Evolutionary conservation across 2,113 vertebrate species (phyloP).

Genomic region (Chloroceryle aenea): DNA sequence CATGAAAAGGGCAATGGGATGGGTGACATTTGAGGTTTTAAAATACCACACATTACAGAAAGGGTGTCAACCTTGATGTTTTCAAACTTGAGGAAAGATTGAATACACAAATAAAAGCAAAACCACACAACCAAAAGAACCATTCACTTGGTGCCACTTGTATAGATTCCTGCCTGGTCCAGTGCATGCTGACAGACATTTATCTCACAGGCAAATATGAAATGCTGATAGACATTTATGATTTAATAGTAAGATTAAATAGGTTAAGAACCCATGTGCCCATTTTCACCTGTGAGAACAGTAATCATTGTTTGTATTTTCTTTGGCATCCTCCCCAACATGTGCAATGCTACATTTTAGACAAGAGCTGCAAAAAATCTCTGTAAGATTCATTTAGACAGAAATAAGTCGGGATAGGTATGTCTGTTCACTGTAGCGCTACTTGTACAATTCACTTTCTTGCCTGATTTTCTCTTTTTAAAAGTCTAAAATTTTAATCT

Average conservation of each 20-base stretch:
- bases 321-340: background rate
- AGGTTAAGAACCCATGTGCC: background rate
- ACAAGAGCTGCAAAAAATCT: background rate
- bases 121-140: background rate
- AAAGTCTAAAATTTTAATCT: background rate
- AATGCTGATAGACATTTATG: background rate
- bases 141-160: background rate
- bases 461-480: background rate
- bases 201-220: background rate
- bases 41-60: background rate
- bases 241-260: background rate
- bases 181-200: background rate
- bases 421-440: background rate
- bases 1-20: background rate
- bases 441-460: background rate
- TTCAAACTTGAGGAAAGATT: background rate
- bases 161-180: background rate
- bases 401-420: background rate
- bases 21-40: background rate
- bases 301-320: background rate
- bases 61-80: background rate
- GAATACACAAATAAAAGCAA: background rate
- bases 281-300: background rate
- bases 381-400: background rate
- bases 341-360: background rate